A percentile compares a stretch with the other conserved stretches of the same genome.
phyloP scores from a whole-genome alignment of 2,888 invertebrate genomes.

The Meloe dianella region DNA sequence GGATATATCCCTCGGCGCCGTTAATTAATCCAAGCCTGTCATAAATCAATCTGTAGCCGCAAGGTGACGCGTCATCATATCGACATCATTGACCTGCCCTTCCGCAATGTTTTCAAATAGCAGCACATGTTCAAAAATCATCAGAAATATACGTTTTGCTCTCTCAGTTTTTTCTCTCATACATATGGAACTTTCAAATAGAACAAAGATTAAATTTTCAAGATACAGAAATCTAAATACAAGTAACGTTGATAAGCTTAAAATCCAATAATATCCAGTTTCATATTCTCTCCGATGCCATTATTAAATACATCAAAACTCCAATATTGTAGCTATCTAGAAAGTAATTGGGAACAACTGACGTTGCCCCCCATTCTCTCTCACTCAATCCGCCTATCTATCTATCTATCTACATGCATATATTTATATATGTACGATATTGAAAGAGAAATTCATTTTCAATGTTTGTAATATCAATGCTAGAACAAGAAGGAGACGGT shows the following conservation, averaged over 20 bases:
- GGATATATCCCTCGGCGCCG: constrained; percentile 53
- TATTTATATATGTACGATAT: constrained; percentile 13
- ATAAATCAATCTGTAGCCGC: constrained; percentile 60
- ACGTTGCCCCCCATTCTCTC: neutral
- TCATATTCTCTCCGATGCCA: constrained; percentile 1
- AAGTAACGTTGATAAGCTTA: neutral
- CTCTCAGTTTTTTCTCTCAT: no score
- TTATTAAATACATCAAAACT: neutral
- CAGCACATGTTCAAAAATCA: constrained; percentile 45
- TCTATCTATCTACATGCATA: neutral
- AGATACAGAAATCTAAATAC: no score
- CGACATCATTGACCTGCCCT: constrained; percentile 59
- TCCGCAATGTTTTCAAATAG: constrained; percentile 48
- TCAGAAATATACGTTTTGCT: constrained; percentile 26
- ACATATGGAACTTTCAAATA: no score
- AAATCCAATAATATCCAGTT: constrained; percentile 1
- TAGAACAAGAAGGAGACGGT: constrained; percentile 40
- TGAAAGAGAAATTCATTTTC: constrained; percentile 33
- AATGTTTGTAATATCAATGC: constrained; percentile 39
- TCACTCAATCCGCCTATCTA: neutral
- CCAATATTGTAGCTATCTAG: neutral
- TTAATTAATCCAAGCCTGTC: constrained; percentile 57
- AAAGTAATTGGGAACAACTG: constrained; percentile 8
- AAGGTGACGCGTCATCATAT: constrained; percentile 61
- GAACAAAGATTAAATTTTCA: constrained; percentile 26